A percentile compares a stretch with the other conserved stretches of the same genome.
Evolutionary conservation across 53 echinoderm and acorn worm species (phyloP).

Genomic region (Mesocentrotus franciscanus): DNA sequence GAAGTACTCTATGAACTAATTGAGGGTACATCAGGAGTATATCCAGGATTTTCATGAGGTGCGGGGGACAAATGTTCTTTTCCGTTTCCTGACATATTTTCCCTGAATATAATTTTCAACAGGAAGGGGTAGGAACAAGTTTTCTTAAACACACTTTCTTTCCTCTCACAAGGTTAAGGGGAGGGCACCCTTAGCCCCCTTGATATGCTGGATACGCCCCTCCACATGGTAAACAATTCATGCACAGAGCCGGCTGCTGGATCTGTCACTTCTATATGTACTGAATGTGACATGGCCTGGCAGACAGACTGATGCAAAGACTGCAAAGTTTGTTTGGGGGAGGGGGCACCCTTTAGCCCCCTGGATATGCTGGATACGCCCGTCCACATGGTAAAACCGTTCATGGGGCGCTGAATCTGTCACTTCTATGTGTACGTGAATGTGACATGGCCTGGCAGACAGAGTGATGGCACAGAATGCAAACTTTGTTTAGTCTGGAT

Average conservation of each 20-base stretch:
- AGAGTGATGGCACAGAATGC: constrained; percentile 1
- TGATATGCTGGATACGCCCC: no score
- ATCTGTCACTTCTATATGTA: no score
- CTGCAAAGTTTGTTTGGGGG: no score
- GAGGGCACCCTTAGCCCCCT: no score
- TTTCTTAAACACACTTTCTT: no score
- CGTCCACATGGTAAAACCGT: neutral
- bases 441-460: constrained; percentile 12
- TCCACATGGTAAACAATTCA: neutral
- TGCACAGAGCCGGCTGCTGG: no score
- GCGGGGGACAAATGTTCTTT: no score
- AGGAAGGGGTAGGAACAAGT: no score
- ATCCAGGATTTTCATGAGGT: neutral
- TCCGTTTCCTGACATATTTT: no score
- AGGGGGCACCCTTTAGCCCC: neutral
- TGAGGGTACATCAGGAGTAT: neutral
- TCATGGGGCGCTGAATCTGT: neutral
- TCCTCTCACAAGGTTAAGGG: no score
- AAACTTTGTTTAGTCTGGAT: neutral
- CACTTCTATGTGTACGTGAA: constrained; percentile 15
- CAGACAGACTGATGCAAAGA: neutral
- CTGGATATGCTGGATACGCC: no score
- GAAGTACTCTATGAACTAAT: neutral
- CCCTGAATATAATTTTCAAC: no score
- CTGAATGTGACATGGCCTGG: neutral